Percentiles rank a stretch among this genome's conserved stretches.
Conservation (phyloP, 2,113 vertebrate genomes). For the Elachura formosa region DNA sequence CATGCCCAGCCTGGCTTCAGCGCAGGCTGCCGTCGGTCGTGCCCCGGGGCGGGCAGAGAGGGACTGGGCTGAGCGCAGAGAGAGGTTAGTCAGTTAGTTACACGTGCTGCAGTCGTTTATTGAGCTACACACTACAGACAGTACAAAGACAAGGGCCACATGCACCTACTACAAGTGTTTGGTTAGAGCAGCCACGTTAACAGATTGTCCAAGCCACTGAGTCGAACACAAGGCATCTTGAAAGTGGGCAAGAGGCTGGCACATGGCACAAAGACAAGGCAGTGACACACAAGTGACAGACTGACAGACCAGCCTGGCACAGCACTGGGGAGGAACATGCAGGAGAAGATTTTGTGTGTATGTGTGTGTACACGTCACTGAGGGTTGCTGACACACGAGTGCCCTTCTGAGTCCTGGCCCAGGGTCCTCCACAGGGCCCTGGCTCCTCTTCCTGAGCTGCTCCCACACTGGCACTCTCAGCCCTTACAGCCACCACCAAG, state of each 20-base stretch:
- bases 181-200: not conserved
- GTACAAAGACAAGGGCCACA: not conserved
- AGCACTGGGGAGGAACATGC: accelerated
- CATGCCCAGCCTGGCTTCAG: accelerated
- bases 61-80: accelerated
- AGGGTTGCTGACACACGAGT: not conserved
- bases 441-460: not conserved
- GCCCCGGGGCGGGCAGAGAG: not conserved
- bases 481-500: accelerated
- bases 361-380: not conserved
- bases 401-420: not conserved
- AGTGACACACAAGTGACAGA: not conserved
- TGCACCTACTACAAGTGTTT: not conserved
- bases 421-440: accelerated
- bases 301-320: not conserved
- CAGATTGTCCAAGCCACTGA: not conserved
- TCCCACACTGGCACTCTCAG: not conserved
- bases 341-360: accelerated
- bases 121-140: not conserved
- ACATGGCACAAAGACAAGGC: not conserved
- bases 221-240: not conserved
- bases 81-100: not conserved
- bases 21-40: accelerated
- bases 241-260: not conserved
- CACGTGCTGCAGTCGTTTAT: not conserved